These are phyloP conservation scores for Aporrectodea caliginosa DNA, from an alignment of 1,140 invertebrate genomes.

Conservation along the genomic window DNA sequence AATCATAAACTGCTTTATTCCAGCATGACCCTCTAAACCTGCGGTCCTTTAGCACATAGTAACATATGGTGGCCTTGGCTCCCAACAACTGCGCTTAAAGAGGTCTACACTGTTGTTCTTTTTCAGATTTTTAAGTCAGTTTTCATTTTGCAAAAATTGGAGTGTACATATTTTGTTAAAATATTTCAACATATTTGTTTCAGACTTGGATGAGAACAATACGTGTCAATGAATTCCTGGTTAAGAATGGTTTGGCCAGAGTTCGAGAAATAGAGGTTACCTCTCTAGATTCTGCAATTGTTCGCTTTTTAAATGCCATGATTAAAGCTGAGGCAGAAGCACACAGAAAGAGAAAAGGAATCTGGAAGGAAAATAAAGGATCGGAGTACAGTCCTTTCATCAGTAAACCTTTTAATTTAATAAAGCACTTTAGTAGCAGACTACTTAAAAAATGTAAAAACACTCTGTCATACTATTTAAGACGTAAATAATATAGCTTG, in stretches of 20 bases:
- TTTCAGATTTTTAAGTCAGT: no score
- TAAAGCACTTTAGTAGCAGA: neutral
- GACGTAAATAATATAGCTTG: neutral
- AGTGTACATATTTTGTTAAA: no score
- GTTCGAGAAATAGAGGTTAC: neutral
- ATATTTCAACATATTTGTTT: neutral
- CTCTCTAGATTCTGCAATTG: neutral
- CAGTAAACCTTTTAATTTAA: neutral
- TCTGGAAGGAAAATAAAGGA: no score
- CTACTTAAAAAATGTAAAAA: neutral
- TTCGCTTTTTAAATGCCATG: neutral
- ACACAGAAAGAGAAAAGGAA: neutral
- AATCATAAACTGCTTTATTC: no score
- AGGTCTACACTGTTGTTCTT: no score
- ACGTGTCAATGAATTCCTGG: neutral
- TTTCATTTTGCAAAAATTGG: no score
- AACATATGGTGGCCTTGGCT: no score
- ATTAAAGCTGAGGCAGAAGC: neutral
- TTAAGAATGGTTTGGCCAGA: neutral
- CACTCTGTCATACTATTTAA: neutral
- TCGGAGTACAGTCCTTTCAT: no score
- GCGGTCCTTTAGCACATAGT: no score
- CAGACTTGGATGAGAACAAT: neutral
- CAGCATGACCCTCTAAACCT: no score
- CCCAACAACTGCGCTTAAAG: no score